Evolutionary conservation across 2,113 vertebrate species (phyloP), one percentile per base, ranked within the genome.

Genomic region (Cephalopterus ornatus): DNA sequence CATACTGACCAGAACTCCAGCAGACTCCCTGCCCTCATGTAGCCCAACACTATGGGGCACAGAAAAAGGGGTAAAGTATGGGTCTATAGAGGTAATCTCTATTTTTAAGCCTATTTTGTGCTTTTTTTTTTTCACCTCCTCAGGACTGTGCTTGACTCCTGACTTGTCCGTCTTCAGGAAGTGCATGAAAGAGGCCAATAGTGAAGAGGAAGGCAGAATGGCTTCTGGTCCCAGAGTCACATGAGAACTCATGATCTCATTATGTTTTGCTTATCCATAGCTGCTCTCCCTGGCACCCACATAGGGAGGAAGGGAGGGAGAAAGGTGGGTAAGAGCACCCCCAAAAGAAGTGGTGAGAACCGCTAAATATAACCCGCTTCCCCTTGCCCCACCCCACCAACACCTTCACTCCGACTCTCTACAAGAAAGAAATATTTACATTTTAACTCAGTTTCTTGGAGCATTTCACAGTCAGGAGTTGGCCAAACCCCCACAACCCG

Each of bases 251-350:
- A 5, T 67, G 59, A 95, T 67, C 78, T 97, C 37, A 6, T 87
- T 86, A 61, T 11, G 5, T 49, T 93, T 89, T 80, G 55, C 61
- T 88, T 93, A 74, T n/a, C 30, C 33, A 19, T 78, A 95, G 49
- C 68, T 78, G 77, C 75, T 95, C 42, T 93, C 95, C 83, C 75
- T 55, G 66, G 94, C 89, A 97, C 91, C 46, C 77, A 52, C 46
- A 61, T 11, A 84, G 30, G 19, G 27, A 58, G 37, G 52, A 77
- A 75, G 65, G 23, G 32, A 95, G 7, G 72, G 44, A 67, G n/a
- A 81, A 62, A 78, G 24, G 44, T 66, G 23, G 24, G 37, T 63
- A 30, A 91, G 61, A 71, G 18, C 44, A 92, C 44, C 14, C 26
- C 17, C 50, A n/a, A 56, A 53, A 71, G 17, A 56, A 14, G 5